Evolutionary conservation across 92 coral and sea anemone genomes (phyloP), one percentile per base, ranked within the genome.

Genomic region (Palythoa heliodiscus): DNA sequence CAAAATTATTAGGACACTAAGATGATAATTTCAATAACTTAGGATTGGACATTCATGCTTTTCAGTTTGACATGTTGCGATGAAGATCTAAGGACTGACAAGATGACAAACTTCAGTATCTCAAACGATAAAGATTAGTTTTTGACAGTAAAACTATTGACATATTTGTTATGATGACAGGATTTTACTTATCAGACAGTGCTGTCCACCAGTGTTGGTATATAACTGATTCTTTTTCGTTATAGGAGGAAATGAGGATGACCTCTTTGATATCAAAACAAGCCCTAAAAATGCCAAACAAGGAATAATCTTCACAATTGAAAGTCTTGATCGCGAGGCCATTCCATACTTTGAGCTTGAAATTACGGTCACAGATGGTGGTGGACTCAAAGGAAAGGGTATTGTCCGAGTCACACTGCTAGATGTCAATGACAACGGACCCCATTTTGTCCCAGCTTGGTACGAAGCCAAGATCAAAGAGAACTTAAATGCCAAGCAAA

Each of bases 341-440:
- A 78, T 81, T 24, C 86, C 96, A 19, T 85, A 72, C 80, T 89
- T 91, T 72, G 90, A 88, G 60, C 87, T 96, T 16, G 93, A 91
- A 77, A 87, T 96, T 53, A 91, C 98, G 17, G 98, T 94, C 10
- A 91, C 93, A 48, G 98, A 96, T 57, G 87, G 90, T 76, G 99
- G 98, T 23, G 98, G 99, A 10, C 95, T 92, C 17, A 75, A 81
- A 35, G 99, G 96, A 12, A 87, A 68, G 15, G 96, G 93, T 5
- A 63, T 68, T 37, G 93, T 93, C 39, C 71, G 85, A 55, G n/a
- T 97, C 60, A 89, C 91, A 24, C 52, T 97, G 11, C 54, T 60
- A n/a, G 95, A 97, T 82, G 87, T 88, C 50, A 97, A 97, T 61
- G 99, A 97, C 69, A 97, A 93, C 75, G 98, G 98, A 12, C 98